Evolutionary conservation across 2,797 vertebrate genomes (phyloP).

Genomic region (Phoxinus dragarum): DNA sequence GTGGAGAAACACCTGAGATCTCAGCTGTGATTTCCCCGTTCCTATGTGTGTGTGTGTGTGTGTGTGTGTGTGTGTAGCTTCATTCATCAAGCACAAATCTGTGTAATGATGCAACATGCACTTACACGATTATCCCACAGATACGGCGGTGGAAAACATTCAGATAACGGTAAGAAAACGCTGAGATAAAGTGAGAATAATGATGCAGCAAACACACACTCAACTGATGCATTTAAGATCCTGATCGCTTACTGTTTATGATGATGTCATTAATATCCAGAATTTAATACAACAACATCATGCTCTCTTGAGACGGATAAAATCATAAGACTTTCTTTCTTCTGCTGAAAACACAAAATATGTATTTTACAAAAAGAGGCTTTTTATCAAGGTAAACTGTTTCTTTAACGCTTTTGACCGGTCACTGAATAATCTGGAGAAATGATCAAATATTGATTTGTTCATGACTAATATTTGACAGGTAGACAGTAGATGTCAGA

Average conservation of each 20-base stretch:
- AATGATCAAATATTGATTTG: constrained; percentile 68
- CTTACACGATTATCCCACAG: constrained; percentile 5
- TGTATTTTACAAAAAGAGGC: not conserved
- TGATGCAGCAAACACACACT: not conserved
- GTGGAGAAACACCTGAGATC: not conserved
- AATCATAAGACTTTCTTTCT: not conserved
- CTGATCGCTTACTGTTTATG: not conserved
- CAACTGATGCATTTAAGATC: not conserved
- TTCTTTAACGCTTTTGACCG: constrained; percentile 26
- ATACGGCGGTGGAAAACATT: not conserved
- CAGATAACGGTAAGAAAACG: constrained; percentile 41
- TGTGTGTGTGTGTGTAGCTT: not conserved
- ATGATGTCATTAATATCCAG: not conserved
- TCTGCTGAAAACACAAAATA: not conserved
- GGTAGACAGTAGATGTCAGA: constrained; percentile 65
- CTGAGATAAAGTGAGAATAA: constrained; percentile 13
- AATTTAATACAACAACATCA: not conserved
- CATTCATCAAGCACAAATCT: not conserved
- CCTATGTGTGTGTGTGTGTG: too few species aligned
- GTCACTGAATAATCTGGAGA: constrained; percentile 58
- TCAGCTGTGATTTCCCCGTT: not conserved
- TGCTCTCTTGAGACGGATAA: not conserved
- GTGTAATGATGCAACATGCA: constrained; percentile 10
- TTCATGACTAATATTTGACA: constrained; percentile 63
- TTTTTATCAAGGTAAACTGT: not conserved